Base-by-base conservation (phyloP, 2,797 vertebrate species). In the Cossypha caffra region DNA sequence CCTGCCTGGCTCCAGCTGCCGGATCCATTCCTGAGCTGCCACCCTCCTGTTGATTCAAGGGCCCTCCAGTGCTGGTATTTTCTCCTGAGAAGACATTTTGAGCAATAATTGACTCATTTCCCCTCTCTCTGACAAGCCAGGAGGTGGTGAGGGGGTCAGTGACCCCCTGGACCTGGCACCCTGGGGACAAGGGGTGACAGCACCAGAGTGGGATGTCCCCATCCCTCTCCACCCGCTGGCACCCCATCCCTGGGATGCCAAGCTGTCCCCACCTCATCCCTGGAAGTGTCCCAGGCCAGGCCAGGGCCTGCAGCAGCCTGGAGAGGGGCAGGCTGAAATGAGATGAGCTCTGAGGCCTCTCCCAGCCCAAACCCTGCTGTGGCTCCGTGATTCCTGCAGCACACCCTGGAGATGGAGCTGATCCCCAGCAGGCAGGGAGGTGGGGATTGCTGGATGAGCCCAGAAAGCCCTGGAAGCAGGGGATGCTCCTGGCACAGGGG, bases 1-100 rank as follows among this genome's bases (percentile, higher is more conserved):
- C 26, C 48, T 59, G 17, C 6, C 55, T 33, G 45, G 28, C 45
- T 59, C 4, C 1, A 61, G 62, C 67, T 54, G 31, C 90, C 0
- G 0, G 45, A 31, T 48, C 1, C 1, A 26, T 45, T 29, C 91
- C 48, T 4, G 0, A 2, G 1, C 45, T 61, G 45, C 50, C 1
- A 1, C 48, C 38, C 57, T 58, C 16, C 54, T 35, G 42, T 12
- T 61, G n/a, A 35, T 69, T 26, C 69, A 7, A 76, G 81, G 38
- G 45, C 67, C 50, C 71, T 62, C 33, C 23, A 68, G 48, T 1
- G 23, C 33, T 3, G 2, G 20, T 13, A 7, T 71, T 80, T 83
- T 33, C 57, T 48, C 66, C 71, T 5, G 1, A 4, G 26, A 16
- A 55, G 33, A 5, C 48, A 11, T 59, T 69, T 3, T 0, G 31